Base-by-base conservation (phyloP, 2,113 vertebrate species). In the Asarcornis scutulata region DNA sequence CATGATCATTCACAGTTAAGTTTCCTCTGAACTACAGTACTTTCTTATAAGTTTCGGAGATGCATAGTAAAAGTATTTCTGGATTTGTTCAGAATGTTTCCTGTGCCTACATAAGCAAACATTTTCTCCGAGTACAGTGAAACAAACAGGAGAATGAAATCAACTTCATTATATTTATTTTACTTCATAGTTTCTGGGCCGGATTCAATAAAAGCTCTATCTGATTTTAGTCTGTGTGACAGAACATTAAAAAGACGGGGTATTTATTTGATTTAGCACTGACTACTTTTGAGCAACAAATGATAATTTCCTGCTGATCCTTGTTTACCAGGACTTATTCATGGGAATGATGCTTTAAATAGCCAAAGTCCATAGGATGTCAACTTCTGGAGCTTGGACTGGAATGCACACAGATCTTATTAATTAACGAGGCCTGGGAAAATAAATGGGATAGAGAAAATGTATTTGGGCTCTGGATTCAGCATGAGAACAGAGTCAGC, bases 221-320 rank as follows among this genome's bases (percentile, higher is more conserved):
- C 79, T 75, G 88, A 95, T 93, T 93, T 87, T 87, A 90, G 74
- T 38, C 89, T 71, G 63, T 92, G 82, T 94, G 94, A 96, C 82
- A 96, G 95, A 95, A 95, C 86, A 89, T 59, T 94, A 82, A 93
- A 95, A 87, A 83, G 69, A 76, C 83, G 83, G 82, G 32, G 64
- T 89, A 94, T 96, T 96, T 96, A 96, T 86, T 89, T 97, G 90
- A 90, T 93, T 95, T 88, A 73, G 80, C 86, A 90, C 86, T 91
- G 92, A 73, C 88, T 96, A 92, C 94, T 96, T 97, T 89, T 91
- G 84, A 96, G 91, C 77, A 85, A 83, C 58, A 38, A 91, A 95
- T 73, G 84, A 81, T 88, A 93, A 96, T 96, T 97, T 97, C 86
- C 96, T 93, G 96, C 96, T 97, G 97, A 96, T 83, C 95, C 69